Evolutionary conservation across 2,888 invertebrate species (phyloP).

Genomic region (Drosophila birchii): DNA sequence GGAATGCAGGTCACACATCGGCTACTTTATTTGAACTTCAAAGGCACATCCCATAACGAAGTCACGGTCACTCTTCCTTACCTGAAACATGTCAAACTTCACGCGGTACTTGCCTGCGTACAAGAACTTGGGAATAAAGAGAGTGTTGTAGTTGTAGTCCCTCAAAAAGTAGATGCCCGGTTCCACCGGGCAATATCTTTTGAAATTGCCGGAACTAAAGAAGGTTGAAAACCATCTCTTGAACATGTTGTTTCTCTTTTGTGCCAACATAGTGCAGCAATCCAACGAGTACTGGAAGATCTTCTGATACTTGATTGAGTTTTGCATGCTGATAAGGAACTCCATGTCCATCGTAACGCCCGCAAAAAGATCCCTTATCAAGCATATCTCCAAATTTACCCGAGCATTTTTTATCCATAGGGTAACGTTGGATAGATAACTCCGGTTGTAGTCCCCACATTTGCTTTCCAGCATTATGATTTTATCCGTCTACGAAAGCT

Average conservation of each 20-base stretch:
- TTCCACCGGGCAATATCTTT: slow-evolving; percentile 56
- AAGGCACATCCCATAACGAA: slow-evolving; percentile 42
- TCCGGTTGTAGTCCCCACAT: slow-evolving; percentile 48
- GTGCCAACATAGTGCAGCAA: slow-evolving; percentile 60
- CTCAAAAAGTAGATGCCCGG: slow-evolving; percentile 53
- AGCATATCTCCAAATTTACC: slow-evolving; percentile 33
- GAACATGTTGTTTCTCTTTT: slow-evolving; percentile 49
- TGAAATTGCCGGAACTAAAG: slow-evolving; percentile 60
- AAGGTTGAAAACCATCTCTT: slow-evolving; percentile 58
- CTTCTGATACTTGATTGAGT: slow-evolving; percentile 23
- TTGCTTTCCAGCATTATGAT: slow-evolving; percentile 13
- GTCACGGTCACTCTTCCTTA: slow-evolving; percentile 13
- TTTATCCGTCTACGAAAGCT: slow-evolving; percentile 18
- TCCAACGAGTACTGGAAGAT: slow-evolving; percentile 62
- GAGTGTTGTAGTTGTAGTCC: slow-evolving; percentile 42
- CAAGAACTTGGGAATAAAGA: slow-evolving; percentile 56
- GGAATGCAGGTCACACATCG: neutral
- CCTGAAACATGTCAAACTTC: slow-evolving; percentile 43
- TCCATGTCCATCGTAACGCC: slow-evolving; percentile 51
- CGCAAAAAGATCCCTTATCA: slow-evolving; percentile 12
- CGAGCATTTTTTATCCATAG: neutral
- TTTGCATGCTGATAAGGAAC: slow-evolving; percentile 25
- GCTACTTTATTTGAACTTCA: slow-evolving; percentile 52
- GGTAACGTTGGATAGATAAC: slow-evolving; percentile 36
- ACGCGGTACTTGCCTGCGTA: slow-evolving; percentile 53